Percentiles rank a stretch among this genome's conserved stretches.
Evolutionary conservation across 2,888 invertebrate genomes (phyloP).

Genomic region (Caenorhabditis virilis): DNA sequence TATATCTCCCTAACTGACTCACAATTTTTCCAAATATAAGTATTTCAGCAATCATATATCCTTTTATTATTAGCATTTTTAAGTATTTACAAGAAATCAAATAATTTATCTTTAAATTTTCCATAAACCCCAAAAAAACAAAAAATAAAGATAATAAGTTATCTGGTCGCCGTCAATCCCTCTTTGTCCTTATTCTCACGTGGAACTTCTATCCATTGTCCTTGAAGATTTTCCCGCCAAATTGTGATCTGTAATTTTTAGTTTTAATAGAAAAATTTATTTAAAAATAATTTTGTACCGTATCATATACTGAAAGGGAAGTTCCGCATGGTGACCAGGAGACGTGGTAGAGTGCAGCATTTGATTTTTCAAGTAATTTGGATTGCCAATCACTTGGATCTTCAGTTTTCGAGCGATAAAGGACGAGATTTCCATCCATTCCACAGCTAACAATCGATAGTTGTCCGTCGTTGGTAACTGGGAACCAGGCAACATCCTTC

Average conservation of each 20-base stretch:
- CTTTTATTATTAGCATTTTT: too few species aligned
- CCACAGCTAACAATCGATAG: constrained; percentile 91
- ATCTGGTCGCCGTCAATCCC: constrained; percentile 3
- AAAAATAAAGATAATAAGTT: background rate
- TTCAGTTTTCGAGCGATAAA: constrained; percentile 73
- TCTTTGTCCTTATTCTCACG: constrained; percentile 73
- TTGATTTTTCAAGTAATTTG: constrained; percentile 77
- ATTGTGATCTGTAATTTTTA: constrained; percentile 70
- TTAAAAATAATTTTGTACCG: constrained; percentile 74
- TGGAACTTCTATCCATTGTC: constrained; percentile 90
- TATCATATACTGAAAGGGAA: constrained; percentile 95
- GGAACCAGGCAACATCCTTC: constrained; percentile 97
- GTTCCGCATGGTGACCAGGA: constrained; percentile 98
- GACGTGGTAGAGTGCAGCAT: constrained; percentile 98
- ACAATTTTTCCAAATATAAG: too few species aligned
- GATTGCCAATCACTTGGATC: constrained; percentile 77
- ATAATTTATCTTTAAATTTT: too few species aligned
- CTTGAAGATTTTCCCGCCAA: constrained; percentile 90
- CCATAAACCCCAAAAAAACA: background rate
- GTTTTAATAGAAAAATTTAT: background rate
- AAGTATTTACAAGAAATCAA: too few species aligned
- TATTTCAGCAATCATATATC: too few species aligned
- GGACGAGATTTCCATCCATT: constrained; percentile 73
- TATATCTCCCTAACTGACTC: too few species aligned
- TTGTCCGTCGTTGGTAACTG: constrained; percentile 84